phyloP scores from a whole-genome alignment of 2,888 invertebrate genomes.

The Apodemia zela region DNA sequence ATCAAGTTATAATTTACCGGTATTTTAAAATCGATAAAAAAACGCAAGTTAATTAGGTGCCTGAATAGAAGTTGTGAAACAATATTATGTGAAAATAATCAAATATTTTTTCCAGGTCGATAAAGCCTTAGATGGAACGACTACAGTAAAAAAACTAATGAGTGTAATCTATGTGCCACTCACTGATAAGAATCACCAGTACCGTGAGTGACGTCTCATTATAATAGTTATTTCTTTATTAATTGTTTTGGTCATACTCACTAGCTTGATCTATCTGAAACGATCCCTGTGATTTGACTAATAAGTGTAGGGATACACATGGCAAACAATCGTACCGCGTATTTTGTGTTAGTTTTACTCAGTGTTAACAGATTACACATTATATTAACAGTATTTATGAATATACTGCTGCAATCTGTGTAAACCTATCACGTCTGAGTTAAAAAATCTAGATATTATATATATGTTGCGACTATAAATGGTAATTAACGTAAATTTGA shows the following conservation, averaged over 20 bases:
- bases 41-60: too few relatives aligned
- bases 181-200: slow-evolving; percentile 84
- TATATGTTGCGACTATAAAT: too few relatives aligned
- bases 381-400: too few relatives aligned
- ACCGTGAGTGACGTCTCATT: slow-evolving; percentile 61
- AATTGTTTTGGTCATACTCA: slow-evolving; percentile 25
- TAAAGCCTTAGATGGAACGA: slow-evolving; percentile 89
- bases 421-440: too few relatives aligned
- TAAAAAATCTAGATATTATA: too few relatives aligned
- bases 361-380: too few relatives aligned
- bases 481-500: too few relatives aligned
- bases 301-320: not conserved
- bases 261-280: slow-evolving; percentile 28
- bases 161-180: slow-evolving; percentile 98
- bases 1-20: too few relatives aligned
- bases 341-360: not conserved
- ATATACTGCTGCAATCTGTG: too few relatives aligned
- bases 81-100: not conserved
- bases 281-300: slow-evolving; percentile 26
- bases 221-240: slow-evolving; percentile 24
- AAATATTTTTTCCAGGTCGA: slow-evolving; percentile 84
- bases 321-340: not conserved
- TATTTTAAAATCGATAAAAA: too few relatives aligned
- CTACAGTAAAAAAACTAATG: slow-evolving; percentile 90
- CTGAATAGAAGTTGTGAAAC: too few relatives aligned